Evolutionary conservation across 2,888 invertebrate genomes (phyloP).

Genomic region (Nyleta sp.): DNA sequence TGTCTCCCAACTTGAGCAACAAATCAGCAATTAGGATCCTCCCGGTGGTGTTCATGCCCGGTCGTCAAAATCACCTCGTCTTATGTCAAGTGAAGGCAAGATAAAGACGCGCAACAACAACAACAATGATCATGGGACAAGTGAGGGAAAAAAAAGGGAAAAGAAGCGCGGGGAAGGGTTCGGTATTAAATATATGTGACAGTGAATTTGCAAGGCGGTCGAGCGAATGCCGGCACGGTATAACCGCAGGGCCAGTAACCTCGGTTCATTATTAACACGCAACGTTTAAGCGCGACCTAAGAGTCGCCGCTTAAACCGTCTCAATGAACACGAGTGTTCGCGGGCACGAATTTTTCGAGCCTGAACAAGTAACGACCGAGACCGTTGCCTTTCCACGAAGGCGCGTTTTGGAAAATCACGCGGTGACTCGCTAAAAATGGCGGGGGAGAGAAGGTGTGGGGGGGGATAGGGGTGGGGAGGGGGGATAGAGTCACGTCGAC

Average conservation of each 20-base stretch:
- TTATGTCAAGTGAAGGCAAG: too few relatives aligned
- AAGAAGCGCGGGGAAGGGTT: background rate
- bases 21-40: too few relatives aligned
- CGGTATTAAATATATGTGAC: constrained; percentile 45
- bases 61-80: too few relatives aligned
- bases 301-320: constrained; percentile 48
- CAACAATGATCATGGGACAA: background rate
- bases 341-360: constrained; percentile 23
- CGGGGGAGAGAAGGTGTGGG: too few relatives aligned
- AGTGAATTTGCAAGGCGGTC: constrained; percentile 47
- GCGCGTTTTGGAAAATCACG: too few relatives aligned
- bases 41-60: too few relatives aligned
- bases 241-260: constrained; percentile 63
- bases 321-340: constrained; percentile 31
- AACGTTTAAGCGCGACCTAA: constrained; percentile 62
- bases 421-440: too few relatives aligned
- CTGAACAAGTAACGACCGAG: too few relatives aligned
- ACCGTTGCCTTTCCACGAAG: too few relatives aligned
- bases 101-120: too few relatives aligned
- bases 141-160: constrained; percentile 15
- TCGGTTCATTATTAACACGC: constrained; percentile 63
- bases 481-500: too few relatives aligned
- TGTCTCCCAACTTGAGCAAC: too few relatives aligned
- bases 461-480: background rate
- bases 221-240: constrained; percentile 41